Evolutionary conservation across 2,113 vertebrate genomes (phyloP).

Genomic region (Onychostruthus taczanowskii): DNA sequence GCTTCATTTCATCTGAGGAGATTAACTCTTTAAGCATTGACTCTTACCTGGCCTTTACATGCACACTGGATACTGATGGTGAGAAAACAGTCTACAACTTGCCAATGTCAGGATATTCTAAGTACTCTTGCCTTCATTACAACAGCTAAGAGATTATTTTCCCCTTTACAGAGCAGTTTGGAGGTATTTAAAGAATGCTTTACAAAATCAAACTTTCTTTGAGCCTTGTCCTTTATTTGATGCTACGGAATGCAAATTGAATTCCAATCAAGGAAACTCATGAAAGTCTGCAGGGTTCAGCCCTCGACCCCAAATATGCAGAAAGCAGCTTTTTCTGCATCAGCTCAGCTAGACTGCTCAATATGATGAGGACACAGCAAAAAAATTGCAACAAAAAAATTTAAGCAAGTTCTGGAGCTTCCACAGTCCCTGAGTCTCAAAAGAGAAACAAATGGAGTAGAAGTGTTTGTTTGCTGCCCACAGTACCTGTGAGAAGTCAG

Average conservation of each 20-base stretch:
- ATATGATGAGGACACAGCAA: neutral
- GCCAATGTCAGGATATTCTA: neutral
- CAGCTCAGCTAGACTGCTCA: neutral
- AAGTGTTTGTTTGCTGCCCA: neutral
- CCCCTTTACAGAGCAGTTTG: neutral
- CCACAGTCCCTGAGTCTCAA: neutral
- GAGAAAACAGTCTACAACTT: neutral
- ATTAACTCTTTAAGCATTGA: conserved; percentile 32
- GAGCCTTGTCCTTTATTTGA: neutral
- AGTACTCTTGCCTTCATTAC: neutral
- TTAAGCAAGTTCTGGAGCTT: neutral
- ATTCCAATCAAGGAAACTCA: neutral
- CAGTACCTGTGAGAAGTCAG: neutral
- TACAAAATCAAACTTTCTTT: neutral
- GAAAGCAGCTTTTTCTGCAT: neutral
- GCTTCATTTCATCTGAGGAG: conserved; percentile 26
- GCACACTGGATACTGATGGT: neutral
- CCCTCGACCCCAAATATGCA: rapidly evolving
- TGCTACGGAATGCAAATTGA: neutral
- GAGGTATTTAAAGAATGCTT: neutral
- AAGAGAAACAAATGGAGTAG: neutral
- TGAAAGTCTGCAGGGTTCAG: neutral
- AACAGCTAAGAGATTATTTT: neutral
- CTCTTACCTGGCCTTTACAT: neutral
- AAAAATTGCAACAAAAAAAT: neutral